Evolutionary conservation across 64 coral and sea anemone species (phyloP).

Genomic region (Orbicella faveolata): DNA sequence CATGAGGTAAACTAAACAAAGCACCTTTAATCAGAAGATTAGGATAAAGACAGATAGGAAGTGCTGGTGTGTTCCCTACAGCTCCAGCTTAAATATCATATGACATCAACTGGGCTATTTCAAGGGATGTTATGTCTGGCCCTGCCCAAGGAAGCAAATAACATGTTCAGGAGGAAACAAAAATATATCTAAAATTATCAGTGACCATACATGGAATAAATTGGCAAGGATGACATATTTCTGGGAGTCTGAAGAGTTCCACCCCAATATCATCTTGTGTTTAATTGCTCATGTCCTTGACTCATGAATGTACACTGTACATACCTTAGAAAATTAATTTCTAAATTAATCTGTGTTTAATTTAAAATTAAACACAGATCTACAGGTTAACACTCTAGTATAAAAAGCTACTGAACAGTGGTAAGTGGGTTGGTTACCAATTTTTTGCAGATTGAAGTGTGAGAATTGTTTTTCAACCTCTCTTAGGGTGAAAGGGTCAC

Average conservation of each 20-base stretch:
- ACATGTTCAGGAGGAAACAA: background rate
- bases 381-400: no score
- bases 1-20: background rate
- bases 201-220: conserved; percentile 14
- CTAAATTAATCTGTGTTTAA: no score
- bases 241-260: background rate
- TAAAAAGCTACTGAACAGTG: no score
- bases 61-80: background rate
- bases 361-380: no score
- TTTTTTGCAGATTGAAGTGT: no score
- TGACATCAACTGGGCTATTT: background rate
- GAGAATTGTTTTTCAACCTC: no score
- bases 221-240: background rate
- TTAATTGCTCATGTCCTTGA: no score
- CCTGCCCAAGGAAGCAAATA: background rate
- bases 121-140: background rate
- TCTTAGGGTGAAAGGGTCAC: no score
- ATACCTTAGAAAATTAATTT: no score
- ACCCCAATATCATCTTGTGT: no score
- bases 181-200: background rate
- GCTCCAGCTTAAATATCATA: background rate
- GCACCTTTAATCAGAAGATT: background rate
- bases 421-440: no score
- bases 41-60: background rate
- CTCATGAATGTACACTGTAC: no score